A percentile compares a stretch with the other conserved stretches of the same genome.
phyloP scores from a whole-genome alignment of 2,113 vertebrate genomes.

The Catharus bicknelli region DNA sequence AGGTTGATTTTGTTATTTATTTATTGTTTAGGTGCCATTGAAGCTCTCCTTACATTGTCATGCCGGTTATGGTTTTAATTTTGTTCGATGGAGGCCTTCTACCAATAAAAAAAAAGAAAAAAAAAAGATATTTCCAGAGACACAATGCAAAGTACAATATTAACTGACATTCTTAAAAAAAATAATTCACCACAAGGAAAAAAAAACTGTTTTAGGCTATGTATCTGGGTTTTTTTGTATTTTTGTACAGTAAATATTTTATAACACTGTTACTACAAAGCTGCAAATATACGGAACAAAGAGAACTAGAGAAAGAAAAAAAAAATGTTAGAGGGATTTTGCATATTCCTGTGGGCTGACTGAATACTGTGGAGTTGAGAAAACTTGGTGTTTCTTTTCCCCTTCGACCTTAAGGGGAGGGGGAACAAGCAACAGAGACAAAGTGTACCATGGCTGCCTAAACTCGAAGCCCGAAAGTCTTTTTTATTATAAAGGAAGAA shows the following conservation, averaged over 20 bases:
- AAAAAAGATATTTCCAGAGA: conserved; percentile 72
- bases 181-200: conserved; percentile 62
- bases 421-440: conserved; percentile 58
- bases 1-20: conserved; percentile 50
- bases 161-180: conserved; percentile 65
- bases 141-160: conserved; percentile 71
- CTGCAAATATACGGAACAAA: conserved; percentile 63
- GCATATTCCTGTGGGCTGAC: conserved; percentile 74
- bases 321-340: conserved; percentile 68
- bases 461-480: conserved; percentile 30
- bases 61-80: conserved; percentile 70
- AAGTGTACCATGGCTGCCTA: conserved; percentile 46
- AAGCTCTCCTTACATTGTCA: conserved; percentile 79
- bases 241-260: conserved; percentile 69
- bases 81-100: conserved; percentile 81
- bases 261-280: conserved; percentile 71
- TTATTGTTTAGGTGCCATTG: conserved; percentile 76
- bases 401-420: conserved; percentile 31
- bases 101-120: conserved; percentile 36
- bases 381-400: conserved; percentile 61
- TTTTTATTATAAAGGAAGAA: conserved; percentile 19
- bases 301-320: conserved; percentile 60
- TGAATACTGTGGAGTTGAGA: conserved; percentile 53
- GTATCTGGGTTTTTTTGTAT: conserved; percentile 60
- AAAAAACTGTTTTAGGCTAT: conserved; percentile 68